Evolutionary conservation across 2,113 vertebrate genomes (phyloP).

Genomic region (Ptyas mucosa): DNA sequence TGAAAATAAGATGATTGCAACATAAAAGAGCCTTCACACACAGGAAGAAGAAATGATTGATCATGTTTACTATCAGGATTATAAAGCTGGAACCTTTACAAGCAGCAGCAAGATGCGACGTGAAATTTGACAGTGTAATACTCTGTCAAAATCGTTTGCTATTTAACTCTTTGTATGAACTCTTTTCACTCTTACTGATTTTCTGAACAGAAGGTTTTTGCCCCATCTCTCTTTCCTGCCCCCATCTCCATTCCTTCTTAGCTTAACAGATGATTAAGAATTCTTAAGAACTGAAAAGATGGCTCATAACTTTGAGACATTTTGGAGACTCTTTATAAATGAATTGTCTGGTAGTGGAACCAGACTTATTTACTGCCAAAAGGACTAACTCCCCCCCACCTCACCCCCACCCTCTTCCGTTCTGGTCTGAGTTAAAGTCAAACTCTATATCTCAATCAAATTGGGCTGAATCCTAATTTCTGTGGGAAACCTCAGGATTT

Average conservation of each 20-base stretch:
- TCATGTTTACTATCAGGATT: background rate
- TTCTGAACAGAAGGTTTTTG: background rate
- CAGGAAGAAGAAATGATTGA: background rate
- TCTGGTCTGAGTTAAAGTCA: background rate
- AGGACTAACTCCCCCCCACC: background rate
- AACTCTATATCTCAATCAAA: background rate
- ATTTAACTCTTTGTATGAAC: background rate
- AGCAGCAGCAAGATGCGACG: background rate
- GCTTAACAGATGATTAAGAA: background rate
- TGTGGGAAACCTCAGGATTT: background rate
- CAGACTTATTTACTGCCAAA: background rate
- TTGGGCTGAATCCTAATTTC: background rate
- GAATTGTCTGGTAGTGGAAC: background rate
- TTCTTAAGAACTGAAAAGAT: background rate
- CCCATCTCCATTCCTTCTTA: background rate
- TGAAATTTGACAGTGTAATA: background rate
- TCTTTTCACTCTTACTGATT: background rate
- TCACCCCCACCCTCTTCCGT: background rate
- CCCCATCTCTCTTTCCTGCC: background rate
- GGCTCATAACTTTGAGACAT: background rate
- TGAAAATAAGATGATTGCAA: background rate
- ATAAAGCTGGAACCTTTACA: slow-evolving; percentile 30
- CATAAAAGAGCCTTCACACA: background rate
- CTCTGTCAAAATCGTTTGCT: background rate
- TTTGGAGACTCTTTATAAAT: background rate